phyloP scores from a whole-genome alignment of 2,797 vertebrate genomes.

The Amblyopsis hoosieri region DNA sequence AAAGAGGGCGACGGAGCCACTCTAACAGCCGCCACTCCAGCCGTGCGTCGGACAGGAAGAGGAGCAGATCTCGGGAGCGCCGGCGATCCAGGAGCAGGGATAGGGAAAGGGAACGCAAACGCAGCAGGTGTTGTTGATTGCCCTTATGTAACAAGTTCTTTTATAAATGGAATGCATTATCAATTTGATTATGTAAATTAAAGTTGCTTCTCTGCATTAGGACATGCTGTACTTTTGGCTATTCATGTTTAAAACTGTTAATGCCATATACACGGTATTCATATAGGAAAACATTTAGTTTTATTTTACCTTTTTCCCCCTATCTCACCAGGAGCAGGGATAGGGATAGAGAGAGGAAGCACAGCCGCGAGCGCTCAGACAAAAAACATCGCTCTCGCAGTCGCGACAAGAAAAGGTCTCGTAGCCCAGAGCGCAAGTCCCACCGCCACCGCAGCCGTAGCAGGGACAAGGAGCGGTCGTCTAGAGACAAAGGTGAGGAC shows the following conservation, averaged over 20 bases:
- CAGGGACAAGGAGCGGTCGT: conserved; percentile 90
- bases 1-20: conserved; percentile 87
- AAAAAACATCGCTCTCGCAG: conserved; percentile 94
- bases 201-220: background rate
- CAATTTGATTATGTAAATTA: background rate
- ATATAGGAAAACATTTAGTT: background rate
- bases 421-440: conserved; percentile 91
- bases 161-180: background rate
- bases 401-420: conserved; percentile 89
- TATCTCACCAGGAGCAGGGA: conserved; percentile 71
- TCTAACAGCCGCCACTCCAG: conserved; percentile 94
- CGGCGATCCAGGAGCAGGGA: conserved; percentile 94
- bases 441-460: conserved; percentile 93
- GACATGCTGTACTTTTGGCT: background rate
- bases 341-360: conserved; percentile 73
- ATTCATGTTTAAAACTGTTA: too few relatives aligned
- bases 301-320: background rate
- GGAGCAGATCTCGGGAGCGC: conserved; percentile 91
- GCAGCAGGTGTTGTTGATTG: conserved; percentile 84
- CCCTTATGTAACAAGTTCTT: background rate
- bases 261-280: background rate
- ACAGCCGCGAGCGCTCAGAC: conserved; percentile 92
- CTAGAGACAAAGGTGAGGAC: conserved; percentile 91
- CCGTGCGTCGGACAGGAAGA: conserved; percentile 88
- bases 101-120: conserved; percentile 85